Percentiles rank a stretch among this genome's conserved stretches.
Conservation (phyloP, 2,113 vertebrate genomes). For the Trematomus loennbergii region DNA sequence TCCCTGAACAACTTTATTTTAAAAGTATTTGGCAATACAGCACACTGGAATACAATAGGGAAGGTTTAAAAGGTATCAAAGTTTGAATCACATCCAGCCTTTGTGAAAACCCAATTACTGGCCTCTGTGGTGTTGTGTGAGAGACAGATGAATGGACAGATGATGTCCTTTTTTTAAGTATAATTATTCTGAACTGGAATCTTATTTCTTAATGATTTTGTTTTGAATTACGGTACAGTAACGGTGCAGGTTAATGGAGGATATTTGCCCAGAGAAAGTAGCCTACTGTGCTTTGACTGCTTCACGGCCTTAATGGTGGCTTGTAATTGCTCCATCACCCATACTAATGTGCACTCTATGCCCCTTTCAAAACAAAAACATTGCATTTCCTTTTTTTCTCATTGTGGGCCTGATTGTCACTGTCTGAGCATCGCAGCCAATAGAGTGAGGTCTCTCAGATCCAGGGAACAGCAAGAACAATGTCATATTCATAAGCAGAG, state of each 20-base stretch:
- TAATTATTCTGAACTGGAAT: not conserved
- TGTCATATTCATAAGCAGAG: conserved; percentile 83
- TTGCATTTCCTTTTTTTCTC: conserved; percentile 68
- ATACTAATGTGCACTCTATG: conserved; percentile 80
- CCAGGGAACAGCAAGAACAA: conserved; percentile 81
- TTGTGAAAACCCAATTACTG: conserved; percentile 38
- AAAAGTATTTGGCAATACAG: conserved; percentile 15
- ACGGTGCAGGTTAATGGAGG: conserved; percentile 25
- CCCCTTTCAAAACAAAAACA: conserved; percentile 79
- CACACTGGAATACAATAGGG: conserved; percentile 14
- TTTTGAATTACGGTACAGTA: not conserved
- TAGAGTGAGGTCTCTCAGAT: conserved; percentile 74
- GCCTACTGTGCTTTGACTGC: conserved; percentile 46
- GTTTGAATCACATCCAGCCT: conserved; percentile 21
- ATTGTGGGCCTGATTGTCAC: conserved; percentile 72
- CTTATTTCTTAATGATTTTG: not conserved
- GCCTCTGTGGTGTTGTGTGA: conserved; percentile 40
- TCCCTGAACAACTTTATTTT: conserved; percentile 28
- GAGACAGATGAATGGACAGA: conserved; percentile 15
- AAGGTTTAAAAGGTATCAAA: conserved; percentile 35
- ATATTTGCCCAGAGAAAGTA: conserved; percentile 37
- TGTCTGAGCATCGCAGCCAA: conserved; percentile 64
- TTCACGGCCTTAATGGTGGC: conserved; percentile 70
- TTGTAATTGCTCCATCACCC: conserved; percentile 82
- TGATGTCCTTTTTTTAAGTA: conserved; percentile 10